Conservation (phyloP, 2,113 vertebrate species). For the Origma solitaria region DNA sequence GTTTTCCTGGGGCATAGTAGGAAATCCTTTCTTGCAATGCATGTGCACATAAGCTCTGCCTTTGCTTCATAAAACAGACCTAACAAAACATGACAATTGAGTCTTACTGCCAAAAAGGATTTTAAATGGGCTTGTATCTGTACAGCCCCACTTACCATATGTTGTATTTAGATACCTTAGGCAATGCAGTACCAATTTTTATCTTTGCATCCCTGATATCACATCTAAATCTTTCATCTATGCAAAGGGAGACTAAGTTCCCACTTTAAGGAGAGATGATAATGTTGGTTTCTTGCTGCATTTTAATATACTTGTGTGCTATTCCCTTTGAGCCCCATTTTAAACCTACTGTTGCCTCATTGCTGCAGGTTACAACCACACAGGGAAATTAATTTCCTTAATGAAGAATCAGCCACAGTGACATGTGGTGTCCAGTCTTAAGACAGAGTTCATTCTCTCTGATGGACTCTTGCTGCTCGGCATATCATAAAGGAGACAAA, state of each 20-base stretch:
- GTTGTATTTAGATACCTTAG: constrained; percentile 33
- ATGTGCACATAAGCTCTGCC: constrained; percentile 37
- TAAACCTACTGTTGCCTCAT: neutral
- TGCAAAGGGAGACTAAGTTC: neutral
- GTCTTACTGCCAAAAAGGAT: constrained; percentile 28
- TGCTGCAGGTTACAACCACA: neutral
- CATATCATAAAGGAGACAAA: neutral
- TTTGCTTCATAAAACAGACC: constrained; percentile 50
- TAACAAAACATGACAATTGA: constrained; percentile 60
- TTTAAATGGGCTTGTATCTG: constrained; percentile 35
- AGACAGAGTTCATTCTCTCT: neutral
- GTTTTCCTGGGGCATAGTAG: constrained; percentile 60
- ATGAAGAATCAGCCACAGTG: neutral
- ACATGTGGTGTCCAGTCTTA: neutral
- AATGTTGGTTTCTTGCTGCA: neutral
- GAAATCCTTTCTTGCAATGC: constrained; percentile 51
- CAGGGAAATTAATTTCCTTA: neutral
- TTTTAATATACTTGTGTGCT: neutral
- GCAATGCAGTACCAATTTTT: neutral
- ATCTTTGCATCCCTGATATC: neutral
- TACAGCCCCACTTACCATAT: constrained; percentile 23
- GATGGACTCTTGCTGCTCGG: neutral
- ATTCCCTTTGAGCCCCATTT: neutral
- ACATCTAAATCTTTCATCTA: neutral
- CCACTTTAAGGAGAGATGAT: neutral